A percentile compares a stretch with the other conserved stretches of the same genome.
phyloP scores from a whole-genome alignment of 1,140 invertebrate species.

The Cotesia vestalis region DNA sequence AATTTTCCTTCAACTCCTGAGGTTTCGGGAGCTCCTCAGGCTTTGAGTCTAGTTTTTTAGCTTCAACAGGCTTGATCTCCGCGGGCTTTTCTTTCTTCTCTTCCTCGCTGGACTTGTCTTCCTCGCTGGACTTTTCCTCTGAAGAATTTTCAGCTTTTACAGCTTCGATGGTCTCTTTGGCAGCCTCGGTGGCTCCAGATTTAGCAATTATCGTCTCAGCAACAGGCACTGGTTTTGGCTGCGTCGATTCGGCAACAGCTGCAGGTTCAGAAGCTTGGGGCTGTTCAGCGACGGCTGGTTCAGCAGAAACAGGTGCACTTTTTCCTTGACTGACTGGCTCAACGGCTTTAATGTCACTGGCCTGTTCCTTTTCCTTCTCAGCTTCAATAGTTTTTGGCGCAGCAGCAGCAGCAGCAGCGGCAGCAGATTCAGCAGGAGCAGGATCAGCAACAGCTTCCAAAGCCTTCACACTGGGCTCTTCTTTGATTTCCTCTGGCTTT shows the following conservation, averaged over 20 bases:
- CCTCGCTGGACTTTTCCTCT: slow-evolving; percentile 39
- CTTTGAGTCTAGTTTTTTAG: slow-evolving; percentile 40
- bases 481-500: slow-evolving; percentile 15
- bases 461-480: neutral
- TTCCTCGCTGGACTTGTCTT: slow-evolving; percentile 25
- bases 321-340: neutral
- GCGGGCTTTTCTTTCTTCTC: slow-evolving; percentile 36
- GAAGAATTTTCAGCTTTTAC: slow-evolving; percentile 36
- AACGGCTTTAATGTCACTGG: neutral
- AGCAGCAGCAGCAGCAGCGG: neutral
- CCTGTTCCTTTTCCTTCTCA: neutral
- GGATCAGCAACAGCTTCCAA: neutral
- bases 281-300: neutral
- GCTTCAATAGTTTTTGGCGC: neutral
- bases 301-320: neutral
- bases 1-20: slow-evolving; percentile 41
- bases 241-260: slow-evolving; percentile 17
- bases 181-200: slow-evolving; percentile 8
- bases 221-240: slow-evolving; percentile 36
- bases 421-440: neutral
- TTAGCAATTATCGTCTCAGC: slow-evolving; percentile 25
- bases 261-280: slow-evolving; percentile 9
- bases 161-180: slow-evolving; percentile 11
- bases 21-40: slow-evolving; percentile 52
- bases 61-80: slow-evolving; percentile 34